phyloP scores from a whole-genome alignment of 1,140 invertebrate species.

The Meteorus sp. region DNA sequence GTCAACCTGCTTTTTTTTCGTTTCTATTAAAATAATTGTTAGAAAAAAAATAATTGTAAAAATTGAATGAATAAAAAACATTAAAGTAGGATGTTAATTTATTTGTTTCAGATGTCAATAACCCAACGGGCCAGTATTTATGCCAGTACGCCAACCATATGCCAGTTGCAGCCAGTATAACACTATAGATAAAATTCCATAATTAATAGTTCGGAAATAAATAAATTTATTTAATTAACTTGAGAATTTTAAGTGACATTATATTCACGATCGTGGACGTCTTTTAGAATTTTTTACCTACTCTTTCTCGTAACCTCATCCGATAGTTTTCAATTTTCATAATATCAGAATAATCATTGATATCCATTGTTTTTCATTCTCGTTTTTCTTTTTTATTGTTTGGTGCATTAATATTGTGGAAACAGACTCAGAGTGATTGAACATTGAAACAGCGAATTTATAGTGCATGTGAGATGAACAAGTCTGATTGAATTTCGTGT shows the following conservation, averaged over 20 bases:
- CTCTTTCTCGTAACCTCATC: no score
- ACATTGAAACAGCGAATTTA: no score
- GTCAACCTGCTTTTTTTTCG: neutral
- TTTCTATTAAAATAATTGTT: neutral
- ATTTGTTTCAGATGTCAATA: constrained; percentile 46
- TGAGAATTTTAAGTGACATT: neutral
- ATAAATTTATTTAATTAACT: constrained; percentile 12
- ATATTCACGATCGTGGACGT: neutral
- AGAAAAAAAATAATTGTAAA: neutral
- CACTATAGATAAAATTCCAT: neutral
- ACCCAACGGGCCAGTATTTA: constrained; percentile 56
- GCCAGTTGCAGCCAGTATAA: constrained; percentile 52
- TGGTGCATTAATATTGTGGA: no score
- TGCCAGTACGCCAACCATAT: constrained; percentile 54
- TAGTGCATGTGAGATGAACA: no score
- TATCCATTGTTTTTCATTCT: no score
- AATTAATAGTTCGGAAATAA: constrained; percentile 14
- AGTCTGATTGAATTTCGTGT: no score
- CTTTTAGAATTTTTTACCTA: no score
- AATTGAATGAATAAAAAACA: neutral
- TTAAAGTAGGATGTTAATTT: constrained; percentile 25
- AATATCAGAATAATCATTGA: neutral
- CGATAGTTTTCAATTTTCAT: no score
- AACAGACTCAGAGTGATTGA: no score
- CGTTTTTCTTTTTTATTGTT: no score